Evolutionary conservation across 2,797 vertebrate genomes (phyloP).

Genomic region (Sylvia borin): DNA sequence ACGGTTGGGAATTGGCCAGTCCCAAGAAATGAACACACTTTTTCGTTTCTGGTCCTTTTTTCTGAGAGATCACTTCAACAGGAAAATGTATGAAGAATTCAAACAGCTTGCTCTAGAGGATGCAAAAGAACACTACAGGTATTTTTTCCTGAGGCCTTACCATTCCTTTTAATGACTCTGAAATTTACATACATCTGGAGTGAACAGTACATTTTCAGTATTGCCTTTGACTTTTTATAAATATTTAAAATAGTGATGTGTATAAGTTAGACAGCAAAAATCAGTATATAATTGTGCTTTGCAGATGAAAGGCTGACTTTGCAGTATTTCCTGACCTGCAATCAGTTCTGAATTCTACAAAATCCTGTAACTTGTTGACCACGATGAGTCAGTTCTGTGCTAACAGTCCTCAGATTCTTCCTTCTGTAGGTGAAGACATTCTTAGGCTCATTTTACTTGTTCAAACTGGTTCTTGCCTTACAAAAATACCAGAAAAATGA

Average conservation of each 20-base stretch:
- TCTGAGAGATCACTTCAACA: conserved; percentile 95
- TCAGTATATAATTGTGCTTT: neutral
- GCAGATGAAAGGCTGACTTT: neutral
- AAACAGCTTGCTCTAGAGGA: conserved; percentile 89
- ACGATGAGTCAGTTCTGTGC: neutral
- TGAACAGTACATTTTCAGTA: neutral
- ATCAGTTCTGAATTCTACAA: neutral
- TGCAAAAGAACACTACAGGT: conserved; percentile 94
- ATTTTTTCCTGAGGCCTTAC: neutral
- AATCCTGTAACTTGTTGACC: neutral
- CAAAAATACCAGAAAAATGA: neutral
- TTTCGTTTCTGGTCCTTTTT: conserved; percentile 99
- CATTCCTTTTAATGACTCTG: neutral
- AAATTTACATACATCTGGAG: neutral
- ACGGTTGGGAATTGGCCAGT: conserved; percentile 90
- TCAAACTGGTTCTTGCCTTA: neutral
- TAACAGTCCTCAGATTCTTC: neutral
- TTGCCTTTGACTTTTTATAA: neutral
- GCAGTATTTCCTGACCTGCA: neutral
- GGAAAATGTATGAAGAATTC: conserved; percentile 98
- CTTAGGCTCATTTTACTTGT: neutral
- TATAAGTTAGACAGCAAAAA: neutral
- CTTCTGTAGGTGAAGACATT: neutral
- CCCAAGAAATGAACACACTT: conserved; percentile 97
- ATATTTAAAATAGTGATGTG: neutral